Evolutionary conservation across 2,888 invertebrate genomes (phyloP).

Genomic region (Acheta domesticus): DNA sequence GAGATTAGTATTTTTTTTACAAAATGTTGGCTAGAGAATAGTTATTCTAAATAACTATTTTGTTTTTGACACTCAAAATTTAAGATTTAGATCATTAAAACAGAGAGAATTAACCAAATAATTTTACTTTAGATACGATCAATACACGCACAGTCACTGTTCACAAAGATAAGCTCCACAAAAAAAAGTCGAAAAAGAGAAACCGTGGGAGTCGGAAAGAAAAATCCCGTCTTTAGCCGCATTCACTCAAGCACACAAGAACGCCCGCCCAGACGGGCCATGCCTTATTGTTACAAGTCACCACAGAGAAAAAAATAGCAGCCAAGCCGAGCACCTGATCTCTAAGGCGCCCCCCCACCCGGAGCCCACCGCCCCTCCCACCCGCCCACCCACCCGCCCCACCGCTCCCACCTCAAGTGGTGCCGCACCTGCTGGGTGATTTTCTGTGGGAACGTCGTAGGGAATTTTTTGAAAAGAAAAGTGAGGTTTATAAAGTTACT

Average conservation of each 20-base stretch:
- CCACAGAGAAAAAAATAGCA: too few relatives aligned
- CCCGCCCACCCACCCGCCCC: not conserved
- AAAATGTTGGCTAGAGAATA: constrained; percentile 23
- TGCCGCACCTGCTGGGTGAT: not conserved
- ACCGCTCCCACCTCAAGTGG: not conserved
- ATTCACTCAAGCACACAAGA: not conserved
- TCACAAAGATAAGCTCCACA: not conserved
- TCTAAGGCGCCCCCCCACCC: too few relatives aligned
- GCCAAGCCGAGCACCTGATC: too few relatives aligned
- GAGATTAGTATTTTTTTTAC: constrained; percentile 24
- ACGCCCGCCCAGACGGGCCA: not conserved
- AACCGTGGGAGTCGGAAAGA: not conserved
- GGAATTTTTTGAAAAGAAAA: constrained; percentile 20
- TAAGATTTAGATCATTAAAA: not conserved
- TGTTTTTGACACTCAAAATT: constrained; percentile 23
- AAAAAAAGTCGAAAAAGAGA: not conserved
- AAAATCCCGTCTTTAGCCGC: not conserved
- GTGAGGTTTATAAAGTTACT: constrained; percentile 22
- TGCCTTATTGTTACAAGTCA: not conserved
- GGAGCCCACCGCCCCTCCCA: too few relatives aligned
- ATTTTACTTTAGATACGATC: constrained; percentile 23
- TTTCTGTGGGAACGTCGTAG: not conserved
- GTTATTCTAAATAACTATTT: not conserved
- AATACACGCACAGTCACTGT: constrained; percentile 29
- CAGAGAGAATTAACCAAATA: not conserved